Percentiles rank a stretch among this genome's conserved stretches.
Conservation (phyloP, 2,113 vertebrate species). For the Heloderma charlesbogerti region DNA sequence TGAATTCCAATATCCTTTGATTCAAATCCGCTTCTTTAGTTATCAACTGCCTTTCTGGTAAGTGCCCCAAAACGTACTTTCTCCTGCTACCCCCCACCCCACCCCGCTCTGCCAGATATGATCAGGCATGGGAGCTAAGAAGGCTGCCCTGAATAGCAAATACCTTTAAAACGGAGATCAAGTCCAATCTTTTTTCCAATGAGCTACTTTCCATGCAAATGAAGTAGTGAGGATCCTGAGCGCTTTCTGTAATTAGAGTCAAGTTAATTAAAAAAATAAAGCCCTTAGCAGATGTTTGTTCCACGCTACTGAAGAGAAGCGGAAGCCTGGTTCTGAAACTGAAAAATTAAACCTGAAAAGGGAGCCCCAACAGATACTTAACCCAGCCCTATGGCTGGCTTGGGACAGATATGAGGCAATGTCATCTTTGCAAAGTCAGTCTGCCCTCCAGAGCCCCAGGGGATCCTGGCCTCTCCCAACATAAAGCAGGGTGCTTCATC, state of each 20-base stretch:
- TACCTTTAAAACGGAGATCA: slow-evolving; percentile 15
- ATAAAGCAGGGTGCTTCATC: not conserved
- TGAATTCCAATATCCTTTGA: not conserved
- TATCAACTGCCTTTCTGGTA: not conserved
- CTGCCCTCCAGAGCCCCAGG: not conserved
- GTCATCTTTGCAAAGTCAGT: not conserved
- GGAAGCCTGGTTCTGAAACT: not conserved
- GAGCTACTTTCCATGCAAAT: slow-evolving; percentile 33
- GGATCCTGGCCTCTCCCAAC: not conserved
- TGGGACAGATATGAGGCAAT: not conserved
- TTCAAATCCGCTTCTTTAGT: not conserved
- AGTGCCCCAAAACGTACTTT: not conserved
- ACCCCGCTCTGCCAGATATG: too few species aligned
- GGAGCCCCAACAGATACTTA: not conserved
- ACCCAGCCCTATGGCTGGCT: not conserved
- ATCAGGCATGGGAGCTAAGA: not conserved
- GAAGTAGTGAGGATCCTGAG: not conserved
- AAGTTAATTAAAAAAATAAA: slow-evolving; percentile 37
- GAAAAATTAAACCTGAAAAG: not conserved
- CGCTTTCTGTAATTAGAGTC: slow-evolving; percentile 17
- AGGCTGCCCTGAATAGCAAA: slow-evolving; percentile 12
- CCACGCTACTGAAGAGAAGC: not conserved
- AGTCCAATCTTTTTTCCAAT: not conserved
- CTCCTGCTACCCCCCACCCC: not conserved
- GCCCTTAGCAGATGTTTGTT: slow-evolving; percentile 22